These are phyloP conservation scores for Kobus ellipsiprymnus DNA, from an alignment of 2,113 vertebrate species.

Conservation along the genomic window DNA sequence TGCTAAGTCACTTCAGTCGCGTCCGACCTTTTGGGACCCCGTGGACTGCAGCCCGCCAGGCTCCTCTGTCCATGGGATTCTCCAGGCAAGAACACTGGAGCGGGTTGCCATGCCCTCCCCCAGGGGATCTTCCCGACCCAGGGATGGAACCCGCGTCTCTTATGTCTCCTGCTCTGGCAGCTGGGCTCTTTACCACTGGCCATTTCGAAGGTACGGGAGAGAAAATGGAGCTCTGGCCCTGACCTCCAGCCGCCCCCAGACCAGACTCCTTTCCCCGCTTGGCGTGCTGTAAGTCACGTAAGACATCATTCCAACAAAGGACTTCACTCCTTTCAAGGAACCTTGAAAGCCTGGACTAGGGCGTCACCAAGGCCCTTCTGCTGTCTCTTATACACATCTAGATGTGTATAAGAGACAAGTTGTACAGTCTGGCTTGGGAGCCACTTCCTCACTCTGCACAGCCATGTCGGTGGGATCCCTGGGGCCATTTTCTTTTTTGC, in stretches of 20 bases:
- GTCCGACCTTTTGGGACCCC: not conserved
- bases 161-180: not conserved
- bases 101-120: not conserved
- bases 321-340: not conserved
- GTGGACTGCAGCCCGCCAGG: fast-evolving
- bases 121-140: not conserved
- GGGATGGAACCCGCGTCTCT: not conserved
- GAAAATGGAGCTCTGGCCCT: no score
- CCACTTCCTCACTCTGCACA: no score
- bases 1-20: not conserved
- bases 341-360: not conserved
- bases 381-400: no score
- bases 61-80: not conserved
- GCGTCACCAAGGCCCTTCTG: not conserved
- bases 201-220: not conserved
- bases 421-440: no score
- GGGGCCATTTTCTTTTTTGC: no score
- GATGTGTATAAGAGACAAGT: no score
- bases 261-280: not conserved
- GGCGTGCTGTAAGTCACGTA: fast-evolving
- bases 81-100: not conserved
- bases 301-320: not conserved
- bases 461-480: no score
- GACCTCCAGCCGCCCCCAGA: no score
- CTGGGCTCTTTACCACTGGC: not conserved